These are phyloP conservation scores for Rhombomys opimus DNA, from an alignment of 2,113 vertebrate genomes.

Conservation along the genomic window DNA sequence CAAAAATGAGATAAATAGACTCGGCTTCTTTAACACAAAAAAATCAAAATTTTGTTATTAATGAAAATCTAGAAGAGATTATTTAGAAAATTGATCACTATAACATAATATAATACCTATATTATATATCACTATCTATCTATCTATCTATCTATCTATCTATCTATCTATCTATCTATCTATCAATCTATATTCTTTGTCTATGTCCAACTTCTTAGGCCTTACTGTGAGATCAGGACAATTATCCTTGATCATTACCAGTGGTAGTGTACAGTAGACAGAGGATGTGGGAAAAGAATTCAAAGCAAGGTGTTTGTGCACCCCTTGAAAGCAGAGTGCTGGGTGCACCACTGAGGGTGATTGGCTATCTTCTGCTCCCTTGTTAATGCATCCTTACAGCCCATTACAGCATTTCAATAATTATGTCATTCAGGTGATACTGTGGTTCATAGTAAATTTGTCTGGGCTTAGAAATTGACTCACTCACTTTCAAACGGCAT, in stretches of 20 bases:
- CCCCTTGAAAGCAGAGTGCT: background rate
- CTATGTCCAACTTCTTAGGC: background rate
- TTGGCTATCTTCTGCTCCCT: background rate
- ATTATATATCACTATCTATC: no score
- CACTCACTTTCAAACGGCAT: background rate
- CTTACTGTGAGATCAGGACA: background rate
- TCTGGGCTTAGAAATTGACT: background rate
- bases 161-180: no score
- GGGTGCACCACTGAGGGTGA: background rate
- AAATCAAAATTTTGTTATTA: background rate
- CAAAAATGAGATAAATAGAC: background rate
- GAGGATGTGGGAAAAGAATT: background rate
- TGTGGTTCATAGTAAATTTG: background rate
- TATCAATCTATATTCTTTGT: background rate
- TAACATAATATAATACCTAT: no score
- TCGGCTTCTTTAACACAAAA: background rate
- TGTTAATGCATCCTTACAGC: background rate
- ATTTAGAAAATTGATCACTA: background rate
- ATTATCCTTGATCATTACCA: background rate
- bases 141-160: background rate
- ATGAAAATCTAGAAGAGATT: background rate
- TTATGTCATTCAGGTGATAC: background rate
- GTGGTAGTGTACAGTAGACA: background rate
- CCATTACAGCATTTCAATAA: slow-evolving; percentile 14
- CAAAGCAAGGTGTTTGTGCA: background rate